Conservation (phyloP, 1,140 invertebrate genomes). For the Atta texana region DNA sequence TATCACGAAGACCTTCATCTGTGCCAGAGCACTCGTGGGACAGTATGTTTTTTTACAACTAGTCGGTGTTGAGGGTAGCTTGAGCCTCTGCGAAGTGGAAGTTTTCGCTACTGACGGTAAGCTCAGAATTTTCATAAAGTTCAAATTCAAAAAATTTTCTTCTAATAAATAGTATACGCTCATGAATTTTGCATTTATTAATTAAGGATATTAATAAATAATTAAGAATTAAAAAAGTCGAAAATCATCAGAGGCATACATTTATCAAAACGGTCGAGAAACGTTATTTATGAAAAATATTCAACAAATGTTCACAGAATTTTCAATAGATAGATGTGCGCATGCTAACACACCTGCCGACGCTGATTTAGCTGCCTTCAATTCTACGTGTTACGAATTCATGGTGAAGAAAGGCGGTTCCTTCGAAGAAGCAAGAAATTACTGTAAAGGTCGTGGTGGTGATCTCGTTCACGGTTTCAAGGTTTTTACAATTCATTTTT, state of each 20-base stretch:
- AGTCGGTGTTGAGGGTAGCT: conserved; percentile 95
- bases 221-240: background rate
- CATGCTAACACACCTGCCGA: conserved; percentile 90
- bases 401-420: conserved; percentile 92
- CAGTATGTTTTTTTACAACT: conserved; percentile 96
- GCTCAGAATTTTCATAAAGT: conserved; percentile 41
- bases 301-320: conserved; percentile 87
- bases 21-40: conserved; percentile 93
- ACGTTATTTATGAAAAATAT: conserved; percentile 34
- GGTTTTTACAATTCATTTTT: conserved; percentile 77
- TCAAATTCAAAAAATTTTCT: background rate
- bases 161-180: too few relatives aligned
- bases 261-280: background rate
- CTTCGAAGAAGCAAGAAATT: conserved; percentile 91
- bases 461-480: conserved; percentile 92
- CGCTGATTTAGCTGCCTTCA: conserved; percentile 92
- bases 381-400: conserved; percentile 96
- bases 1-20: conserved; percentile 95
- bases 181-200: background rate
- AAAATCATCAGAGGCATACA: background rate
- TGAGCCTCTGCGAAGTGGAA: conserved; percentile 96
- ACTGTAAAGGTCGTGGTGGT: conserved; percentile 92
- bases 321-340: conserved; percentile 93
- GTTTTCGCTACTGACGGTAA: conserved; percentile 96
- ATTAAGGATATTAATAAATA: background rate